Evolutionary conservation across 2,888 invertebrate genomes (phyloP).

Genomic region (Dynastes grantii): DNA sequence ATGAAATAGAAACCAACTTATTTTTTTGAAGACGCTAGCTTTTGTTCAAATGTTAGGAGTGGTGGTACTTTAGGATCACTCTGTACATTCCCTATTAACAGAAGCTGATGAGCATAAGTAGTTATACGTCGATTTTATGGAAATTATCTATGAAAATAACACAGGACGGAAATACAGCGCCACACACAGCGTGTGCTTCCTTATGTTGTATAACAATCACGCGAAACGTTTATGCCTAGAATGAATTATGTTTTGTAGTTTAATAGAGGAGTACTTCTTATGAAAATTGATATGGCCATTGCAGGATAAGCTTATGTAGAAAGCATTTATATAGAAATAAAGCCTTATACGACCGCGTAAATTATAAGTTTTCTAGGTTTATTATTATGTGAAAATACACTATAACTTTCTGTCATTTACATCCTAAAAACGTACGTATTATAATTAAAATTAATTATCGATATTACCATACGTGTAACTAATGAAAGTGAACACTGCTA

Average conservation of each 20-base stretch:
- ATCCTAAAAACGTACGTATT: background rate
- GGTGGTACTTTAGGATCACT: too few species aligned
- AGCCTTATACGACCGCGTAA: background rate
- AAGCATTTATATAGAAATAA: background rate
- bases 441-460: background rate
- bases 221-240: background rate
- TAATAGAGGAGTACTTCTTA: background rate
- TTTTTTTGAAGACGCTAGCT: too few species aligned
- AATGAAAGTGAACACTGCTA: background rate
- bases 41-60: too few species aligned
- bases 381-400: conserved; percentile 4
- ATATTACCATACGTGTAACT: conserved; percentile 12
- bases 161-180: background rate
- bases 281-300: background rate
- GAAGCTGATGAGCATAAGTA: background rate
- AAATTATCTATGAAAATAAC: background rate
- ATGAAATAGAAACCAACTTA: too few species aligned
- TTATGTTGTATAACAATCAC: background rate
- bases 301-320: background rate
- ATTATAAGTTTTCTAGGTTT: background rate
- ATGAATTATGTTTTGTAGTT: background rate
- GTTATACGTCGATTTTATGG: background rate
- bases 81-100: background rate
- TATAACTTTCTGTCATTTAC: conserved; percentile 12
- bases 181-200: background rate